These are phyloP conservation scores for Dromiciops gliroides DNA, from an alignment of 2,113 vertebrate species.

Conservation along the genomic window DNA sequence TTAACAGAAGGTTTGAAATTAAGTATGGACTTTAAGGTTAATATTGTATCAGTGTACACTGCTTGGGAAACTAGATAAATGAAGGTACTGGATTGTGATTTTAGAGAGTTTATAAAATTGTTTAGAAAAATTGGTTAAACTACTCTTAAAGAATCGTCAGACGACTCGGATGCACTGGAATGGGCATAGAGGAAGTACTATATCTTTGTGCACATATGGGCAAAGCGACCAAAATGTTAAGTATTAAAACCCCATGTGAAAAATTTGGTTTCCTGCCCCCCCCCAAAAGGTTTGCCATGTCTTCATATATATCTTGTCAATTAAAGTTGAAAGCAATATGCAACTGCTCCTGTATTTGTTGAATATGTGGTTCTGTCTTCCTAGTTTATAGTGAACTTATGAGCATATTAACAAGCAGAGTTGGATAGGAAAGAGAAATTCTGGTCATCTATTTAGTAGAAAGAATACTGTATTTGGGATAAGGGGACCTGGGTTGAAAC, in stretches of 20 bases:
- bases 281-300: conserved; percentile 57
- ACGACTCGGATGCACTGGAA: conserved; percentile 41
- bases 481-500: neutral
- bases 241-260: conserved; percentile 70
- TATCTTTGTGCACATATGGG: conserved; percentile 40
- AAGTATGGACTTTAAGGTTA: conserved; percentile 63
- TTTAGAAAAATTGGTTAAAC: conserved; percentile 58
- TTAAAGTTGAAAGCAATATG: conserved; percentile 59
- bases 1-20: conserved; percentile 59
- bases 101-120: conserved; percentile 57
- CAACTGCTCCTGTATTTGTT: conserved; percentile 5
- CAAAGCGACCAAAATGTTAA: conserved; percentile 42
- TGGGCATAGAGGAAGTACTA: conserved; percentile 45
- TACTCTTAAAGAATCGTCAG: neutral
- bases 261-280: conserved; percentile 36
- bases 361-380: conserved; percentile 33
- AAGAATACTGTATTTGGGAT: neutral
- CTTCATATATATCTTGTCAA: conserved; percentile 65
- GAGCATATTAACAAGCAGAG: neutral
- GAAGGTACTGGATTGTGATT: conserved; percentile 31
- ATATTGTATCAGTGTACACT: conserved; percentile 54
- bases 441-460: neutral
- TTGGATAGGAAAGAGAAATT: conserved; percentile 24
- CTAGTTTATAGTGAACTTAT: neutral
- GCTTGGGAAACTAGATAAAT: conserved; percentile 42